Evolutionary conservation across 2,888 invertebrate genomes (phyloP), one percentile per base, ranked within the genome.

Genomic region (Dichetophora obliterata): DNA sequence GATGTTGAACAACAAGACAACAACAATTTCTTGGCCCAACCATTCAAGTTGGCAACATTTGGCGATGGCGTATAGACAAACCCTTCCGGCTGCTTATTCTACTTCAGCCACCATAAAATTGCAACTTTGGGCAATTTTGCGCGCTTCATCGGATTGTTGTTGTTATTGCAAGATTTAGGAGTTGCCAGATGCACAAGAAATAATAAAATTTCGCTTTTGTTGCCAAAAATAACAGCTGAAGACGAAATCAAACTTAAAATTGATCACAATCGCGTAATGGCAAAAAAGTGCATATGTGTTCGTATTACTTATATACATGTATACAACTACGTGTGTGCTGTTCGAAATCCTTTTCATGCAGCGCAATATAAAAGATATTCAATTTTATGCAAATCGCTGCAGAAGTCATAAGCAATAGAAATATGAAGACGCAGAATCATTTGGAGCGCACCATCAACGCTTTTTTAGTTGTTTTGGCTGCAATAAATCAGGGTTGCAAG

Each of bases 321-420:
- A 31, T n/a, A 5, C 37, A 19, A 19, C 54, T 31, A 34, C 34
- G 24, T n/a, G 31, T 31, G 5, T 65, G 31, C 19, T 16, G n/a
- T 31, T 4, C 34, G 37, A 22, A 14, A 77, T 37, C 11, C 31
- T 16, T 50, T 27, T 27, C 68, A 50, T 50, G 68, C 68, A 50
- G 50, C 50, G 34, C 31, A 34, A 19, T 31, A 37, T 31, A 57
- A 52, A 74, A 74, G 54, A 22, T 37, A 68, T 57, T 54, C 66
- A 31, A 75, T 65, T 75, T 77, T 77, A 82, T 82, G 81, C 80
- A 82, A 82, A 82, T 81, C 81, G 78, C 81, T 82, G 81, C 80
- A 82, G 81, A 77, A 82, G 79, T 79, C 81, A 79, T 82, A 81
- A 81, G 77, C 71, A 73, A 59, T 43, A 27, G 34, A 48, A 50